A percentile compares a stretch with the other conserved stretches of the same genome.
These are phyloP conservation scores for Cyprinodon tularosa DNA, from an alignment of 2,113 vertebrate genomes.

Conservation along the genomic window DNA sequence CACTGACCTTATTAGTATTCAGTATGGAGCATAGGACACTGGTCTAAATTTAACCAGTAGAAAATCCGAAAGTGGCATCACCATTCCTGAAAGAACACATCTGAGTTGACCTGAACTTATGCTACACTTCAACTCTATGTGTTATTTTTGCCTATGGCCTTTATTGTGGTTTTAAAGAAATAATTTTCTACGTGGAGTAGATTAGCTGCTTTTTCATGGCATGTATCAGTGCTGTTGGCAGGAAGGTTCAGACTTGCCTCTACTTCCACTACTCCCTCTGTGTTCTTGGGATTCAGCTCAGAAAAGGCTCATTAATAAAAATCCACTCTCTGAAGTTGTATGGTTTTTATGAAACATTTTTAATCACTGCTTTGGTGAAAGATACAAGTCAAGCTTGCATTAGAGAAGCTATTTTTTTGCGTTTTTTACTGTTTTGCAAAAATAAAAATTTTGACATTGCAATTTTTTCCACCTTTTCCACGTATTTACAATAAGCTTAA, in stretches of 20 bases:
- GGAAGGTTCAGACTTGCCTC: constrained; percentile 46
- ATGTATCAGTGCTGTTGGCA: constrained; percentile 58
- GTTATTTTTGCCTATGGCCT: constrained; percentile 31
- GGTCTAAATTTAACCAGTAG: constrained; percentile 80
- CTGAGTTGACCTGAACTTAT: constrained; percentile 41
- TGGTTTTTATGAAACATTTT: constrained; percentile 13
- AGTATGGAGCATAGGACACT: constrained; percentile 70
- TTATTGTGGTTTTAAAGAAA: constrained; percentile 49
- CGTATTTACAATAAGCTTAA: too few relatives aligned
- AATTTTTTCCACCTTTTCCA: too few relatives aligned
- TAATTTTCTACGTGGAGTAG: constrained; percentile 43
- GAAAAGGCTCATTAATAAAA: constrained; percentile 47
- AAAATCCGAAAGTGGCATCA: constrained; percentile 66
- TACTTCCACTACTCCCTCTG: constrained; percentile 30
- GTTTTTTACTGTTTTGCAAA: too few relatives aligned
- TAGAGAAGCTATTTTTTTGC: not conserved
- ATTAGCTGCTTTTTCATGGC: constrained; percentile 67
- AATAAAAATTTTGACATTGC: too few relatives aligned
- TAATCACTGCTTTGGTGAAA: constrained; percentile 43
- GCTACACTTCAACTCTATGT: constrained; percentile 47
- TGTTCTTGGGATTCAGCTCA: constrained; percentile 29
- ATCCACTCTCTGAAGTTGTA: constrained; percentile 25
- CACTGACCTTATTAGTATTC: constrained; percentile 81
- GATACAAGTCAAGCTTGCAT: constrained; percentile 17
- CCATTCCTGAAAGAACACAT: constrained; percentile 41